phyloP scores from a whole-genome alignment of 2,797 vertebrate genomes.

The Microctenopoma lineatum region DNA sequence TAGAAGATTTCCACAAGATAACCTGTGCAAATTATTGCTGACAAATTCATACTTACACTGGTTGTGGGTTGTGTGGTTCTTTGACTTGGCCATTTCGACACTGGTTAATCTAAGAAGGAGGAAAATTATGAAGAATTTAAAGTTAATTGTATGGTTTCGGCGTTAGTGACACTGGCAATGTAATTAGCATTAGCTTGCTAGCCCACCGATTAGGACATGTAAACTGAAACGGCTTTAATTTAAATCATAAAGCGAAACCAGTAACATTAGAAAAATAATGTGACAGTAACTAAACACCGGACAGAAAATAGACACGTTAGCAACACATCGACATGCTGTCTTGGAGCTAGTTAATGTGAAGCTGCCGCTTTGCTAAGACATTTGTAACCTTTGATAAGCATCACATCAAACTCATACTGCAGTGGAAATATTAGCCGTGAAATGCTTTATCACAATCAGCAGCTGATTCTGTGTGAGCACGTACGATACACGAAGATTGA shows the following conservation, averaged over 20 bases:
- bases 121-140: too few species aligned
- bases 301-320: fast-evolving
- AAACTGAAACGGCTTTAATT: fast-evolving
- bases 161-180: background rate
- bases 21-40: too few species aligned
- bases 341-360: background rate
- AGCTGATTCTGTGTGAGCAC: fast-evolving
- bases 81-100: constrained; percentile 95
- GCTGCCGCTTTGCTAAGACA: background rate
- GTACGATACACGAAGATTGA: constrained; percentile 62
- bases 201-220: fast-evolving
- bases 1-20: too few species aligned
- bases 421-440: fast-evolving
- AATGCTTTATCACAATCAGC: background rate
- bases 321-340: fast-evolving
- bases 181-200: background rate
- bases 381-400: background rate
- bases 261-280: too few species aligned
- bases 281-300: fast-evolving
- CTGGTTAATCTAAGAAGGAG: constrained; percentile 53
- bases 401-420: constrained; percentile 15
- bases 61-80: constrained; percentile 99
- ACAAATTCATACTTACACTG: constrained; percentile 88
- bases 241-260: fast-evolving
- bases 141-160: fast-evolving